These are phyloP conservation scores for Luehdorfia chinensis DNA, from an alignment of 1,140 invertebrate species.

Conservation along the genomic window DNA sequence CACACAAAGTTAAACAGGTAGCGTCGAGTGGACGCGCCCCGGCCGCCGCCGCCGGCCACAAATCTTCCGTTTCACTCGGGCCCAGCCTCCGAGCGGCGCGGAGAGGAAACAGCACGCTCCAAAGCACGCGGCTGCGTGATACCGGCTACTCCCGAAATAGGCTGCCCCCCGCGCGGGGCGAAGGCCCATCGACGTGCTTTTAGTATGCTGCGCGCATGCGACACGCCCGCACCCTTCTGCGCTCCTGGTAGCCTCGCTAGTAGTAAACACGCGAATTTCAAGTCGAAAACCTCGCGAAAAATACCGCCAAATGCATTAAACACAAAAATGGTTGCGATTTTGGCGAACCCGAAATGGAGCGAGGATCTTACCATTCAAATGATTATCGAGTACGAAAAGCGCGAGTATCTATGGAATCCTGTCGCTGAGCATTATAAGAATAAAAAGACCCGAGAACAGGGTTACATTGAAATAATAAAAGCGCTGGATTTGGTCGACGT, in stretches of 20 bases:
- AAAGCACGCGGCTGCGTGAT: conserved; percentile 73
- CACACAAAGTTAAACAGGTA: conserved; percentile 7
- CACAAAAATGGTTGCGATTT: conserved; percentile 64
- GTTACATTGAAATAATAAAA: conserved; percentile 70
- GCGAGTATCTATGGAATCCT: conserved; percentile 71
- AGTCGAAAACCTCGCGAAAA: conserved; percentile 28
- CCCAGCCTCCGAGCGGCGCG: conserved; percentile 55
- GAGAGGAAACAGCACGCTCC: conserved; percentile 72
- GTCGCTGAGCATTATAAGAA: conserved; percentile 72
- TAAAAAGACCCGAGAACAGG: conserved; percentile 70
- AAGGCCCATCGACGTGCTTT: conserved; percentile 73
- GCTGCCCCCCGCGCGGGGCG: conserved; percentile 55
- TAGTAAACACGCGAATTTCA: conserved; percentile 47
- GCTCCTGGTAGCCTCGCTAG: conserved; percentile 47
- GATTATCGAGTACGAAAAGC: conserved; percentile 72
- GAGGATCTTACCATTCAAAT: conserved; percentile 71
- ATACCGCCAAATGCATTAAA: conserved; percentile 31
- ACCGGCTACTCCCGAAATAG: conserved; percentile 73
- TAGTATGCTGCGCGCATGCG: conserved; percentile 77
- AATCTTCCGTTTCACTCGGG: conserved; percentile 74
- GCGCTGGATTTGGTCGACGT: conserved; percentile 64
- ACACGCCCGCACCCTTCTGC: conserved; percentile 72
- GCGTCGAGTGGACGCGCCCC: conserved; percentile 24
- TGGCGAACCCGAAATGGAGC: conserved; percentile 73
- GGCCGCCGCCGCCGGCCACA: conserved; percentile 59